Evolutionary conservation across 2,113 vertebrate genomes (phyloP).

Genomic region (Leuciscus idus): DNA sequence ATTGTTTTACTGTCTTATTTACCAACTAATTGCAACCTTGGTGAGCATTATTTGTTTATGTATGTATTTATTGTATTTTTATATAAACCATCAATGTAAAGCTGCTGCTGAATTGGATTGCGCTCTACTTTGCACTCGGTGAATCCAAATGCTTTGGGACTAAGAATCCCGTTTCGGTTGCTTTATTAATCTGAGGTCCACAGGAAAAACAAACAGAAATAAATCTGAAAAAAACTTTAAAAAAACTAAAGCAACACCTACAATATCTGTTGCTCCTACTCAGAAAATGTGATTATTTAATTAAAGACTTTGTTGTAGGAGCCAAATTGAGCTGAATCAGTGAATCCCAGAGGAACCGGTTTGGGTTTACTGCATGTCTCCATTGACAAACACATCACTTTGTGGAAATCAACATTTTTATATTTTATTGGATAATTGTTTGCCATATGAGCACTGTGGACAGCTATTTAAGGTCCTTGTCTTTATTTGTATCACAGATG

Average conservation of each 20-base stretch:
- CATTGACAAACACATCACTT: not conserved
- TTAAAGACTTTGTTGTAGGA: slow-evolving; percentile 13
- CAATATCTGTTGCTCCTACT: slow-evolving; percentile 4
- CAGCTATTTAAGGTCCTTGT: not conserved
- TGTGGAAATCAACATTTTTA: not conserved
- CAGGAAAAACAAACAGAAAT: not conserved
- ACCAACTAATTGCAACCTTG: too few relatives aligned
- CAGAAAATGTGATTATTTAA: not conserved
- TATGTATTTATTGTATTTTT: too few relatives aligned
- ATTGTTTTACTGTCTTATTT: not conserved
- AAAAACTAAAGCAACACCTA: not conserved
- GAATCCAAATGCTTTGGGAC: slow-evolving; percentile 10
- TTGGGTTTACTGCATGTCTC: not conserved
- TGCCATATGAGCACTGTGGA: not conserved
- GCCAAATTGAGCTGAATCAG: slow-evolving; percentile 7
- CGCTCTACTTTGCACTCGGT: not conserved
- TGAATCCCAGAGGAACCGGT: not conserved
- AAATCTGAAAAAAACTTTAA: not conserved
- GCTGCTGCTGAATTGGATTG: not conserved
- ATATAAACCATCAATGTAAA: too few relatives aligned
- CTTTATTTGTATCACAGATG: not conserved
- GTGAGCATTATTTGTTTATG: too few relatives aligned
- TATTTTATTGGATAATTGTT: not conserved
- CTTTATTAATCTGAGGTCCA: slow-evolving; percentile 29
- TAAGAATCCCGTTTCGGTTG: not conserved